Evolutionary conservation across 2,797 vertebrate genomes (phyloP), one percentile per base, ranked within the genome.

Genomic region (Denticeps clupeoides): DNA sequence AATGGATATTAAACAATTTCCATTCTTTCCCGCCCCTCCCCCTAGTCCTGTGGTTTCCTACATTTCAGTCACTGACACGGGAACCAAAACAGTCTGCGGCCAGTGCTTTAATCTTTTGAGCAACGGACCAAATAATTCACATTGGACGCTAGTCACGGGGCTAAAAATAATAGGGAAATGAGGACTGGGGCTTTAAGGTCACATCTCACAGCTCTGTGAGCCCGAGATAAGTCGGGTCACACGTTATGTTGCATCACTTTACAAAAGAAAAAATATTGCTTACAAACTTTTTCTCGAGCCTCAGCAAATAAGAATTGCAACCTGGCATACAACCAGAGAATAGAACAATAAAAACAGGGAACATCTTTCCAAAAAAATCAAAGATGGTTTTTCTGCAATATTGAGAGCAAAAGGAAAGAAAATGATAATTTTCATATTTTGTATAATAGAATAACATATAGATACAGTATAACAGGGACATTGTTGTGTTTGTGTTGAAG

Each of bases 61-160:
- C 42, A 44, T 56, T 49, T 49, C 48, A 68, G 55, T 54, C 33
- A 43, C 31, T 47, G 66, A 68, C 63, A 50, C 42, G 5, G 45
- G 50, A 63, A 69, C 59, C 57, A 57, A 63, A 64, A 71, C 59
- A 62, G 44, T 62, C 58, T 41, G 32, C 21, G 22, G 19, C 27
- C 25, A 18, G 42, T 8, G 10, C 54, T 69, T 67, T 67, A 65
- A 71, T 74, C 71, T 67, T 59, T 69, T 67, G 62, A 78, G 74
- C 62, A 55, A n/a, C 47, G 54, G 38, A 61, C 55, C 54, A 66
- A 62, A 74, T 70, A 71, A 75, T 61, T 35, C 19, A 55, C 59
- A 48, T 59, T 71, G 38, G 1, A 56, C 35, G 49, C 10, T 19
- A 41, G 37, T 52, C 54, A 42, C 4, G 41, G 57, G 49, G 45